Conservation (phyloP, 2,797 vertebrate species). For the Mus spretus region DNA sequence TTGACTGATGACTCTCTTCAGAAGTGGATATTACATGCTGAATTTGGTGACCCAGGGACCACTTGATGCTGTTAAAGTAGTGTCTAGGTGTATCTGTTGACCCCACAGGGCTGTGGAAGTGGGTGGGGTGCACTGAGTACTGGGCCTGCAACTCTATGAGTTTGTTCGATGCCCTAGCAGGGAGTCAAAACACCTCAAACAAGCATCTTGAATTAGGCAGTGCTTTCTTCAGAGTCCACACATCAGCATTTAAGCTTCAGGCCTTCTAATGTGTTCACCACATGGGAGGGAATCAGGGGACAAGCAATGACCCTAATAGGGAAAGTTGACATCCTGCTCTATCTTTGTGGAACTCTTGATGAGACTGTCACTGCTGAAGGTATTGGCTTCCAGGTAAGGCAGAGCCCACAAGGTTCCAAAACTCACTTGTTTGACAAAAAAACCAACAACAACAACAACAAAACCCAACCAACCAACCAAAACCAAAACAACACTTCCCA, state of each 20-base stretch:
- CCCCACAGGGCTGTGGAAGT: background rate
- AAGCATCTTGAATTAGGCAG: background rate
- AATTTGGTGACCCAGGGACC: conserved; percentile 33
- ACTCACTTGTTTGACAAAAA: background rate
- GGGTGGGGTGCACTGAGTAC: background rate
- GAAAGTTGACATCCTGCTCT: background rate
- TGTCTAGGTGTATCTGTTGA: background rate
- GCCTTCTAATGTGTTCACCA: background rate
- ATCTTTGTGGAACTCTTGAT: background rate
- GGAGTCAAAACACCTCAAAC: background rate
- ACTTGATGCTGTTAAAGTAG: conserved; percentile 15
- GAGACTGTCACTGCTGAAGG: background rate
- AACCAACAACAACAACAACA: background rate
- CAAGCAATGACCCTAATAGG: background rate
- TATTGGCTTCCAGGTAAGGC: background rate
- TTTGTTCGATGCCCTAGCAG: background rate
- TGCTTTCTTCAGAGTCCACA: conserved; percentile 14
- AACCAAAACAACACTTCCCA: background rate
- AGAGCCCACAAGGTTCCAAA: background rate
- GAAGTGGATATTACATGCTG: conserved; percentile 36
- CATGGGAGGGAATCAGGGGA: conserved; percentile 1
- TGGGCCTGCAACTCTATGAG: background rate
- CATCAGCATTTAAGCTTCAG: background rate
- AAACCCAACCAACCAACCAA: background rate
- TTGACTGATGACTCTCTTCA: conserved; percentile 74